phyloP scores from a whole-genome alignment of 2,797 vertebrate genomes.

The Pangasius krempfi region DNA sequence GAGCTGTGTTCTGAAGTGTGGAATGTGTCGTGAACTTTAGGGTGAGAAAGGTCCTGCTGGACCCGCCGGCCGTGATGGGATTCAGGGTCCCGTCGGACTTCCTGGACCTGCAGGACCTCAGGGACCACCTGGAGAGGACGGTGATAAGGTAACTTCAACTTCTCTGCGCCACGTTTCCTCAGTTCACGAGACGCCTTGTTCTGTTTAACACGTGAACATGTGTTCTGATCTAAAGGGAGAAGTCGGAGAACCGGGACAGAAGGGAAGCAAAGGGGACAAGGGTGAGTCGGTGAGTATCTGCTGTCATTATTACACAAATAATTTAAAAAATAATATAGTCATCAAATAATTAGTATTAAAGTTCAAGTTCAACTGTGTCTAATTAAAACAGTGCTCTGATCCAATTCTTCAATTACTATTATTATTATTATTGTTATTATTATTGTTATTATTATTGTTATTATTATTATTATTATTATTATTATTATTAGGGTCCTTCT shows the following conservation, averaged over 20 bases:
- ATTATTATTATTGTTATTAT: conserved; percentile 47
- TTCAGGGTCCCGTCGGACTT: conserved; percentile 95
- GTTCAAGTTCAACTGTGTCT: neutral
- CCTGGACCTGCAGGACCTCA: conserved; percentile 94
- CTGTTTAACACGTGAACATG: conserved; percentile 14
- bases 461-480: conserved; percentile 32
- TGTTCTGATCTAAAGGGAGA: conserved; percentile 84
- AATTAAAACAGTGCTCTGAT: neutral
- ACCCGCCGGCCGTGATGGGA: conserved; percentile 93
- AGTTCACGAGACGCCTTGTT: neutral
- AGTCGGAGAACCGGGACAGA: conserved; percentile 96
- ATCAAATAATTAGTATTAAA: neutral
- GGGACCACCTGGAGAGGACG: conserved; percentile 96
- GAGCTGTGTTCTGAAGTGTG: neutral
- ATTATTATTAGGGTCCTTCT: conserved; percentile 85
- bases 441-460: conserved; percentile 67
- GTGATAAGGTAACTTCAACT: conserved; percentile 85
- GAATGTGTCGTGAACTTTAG: conserved; percentile 65
- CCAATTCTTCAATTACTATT: neutral
- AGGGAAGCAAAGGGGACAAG: conserved; percentile 97
- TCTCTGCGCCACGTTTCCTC: neutral
- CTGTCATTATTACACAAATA: neutral
- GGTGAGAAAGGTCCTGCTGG: conserved; percentile 97
- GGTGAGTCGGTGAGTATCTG: conserved; percentile 90
- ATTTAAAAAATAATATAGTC: too few species aligned